These are phyloP conservation scores for Heterocephalus glaber DNA, from an alignment of 2,113 vertebrate species.

Conservation along the genomic window DNA sequence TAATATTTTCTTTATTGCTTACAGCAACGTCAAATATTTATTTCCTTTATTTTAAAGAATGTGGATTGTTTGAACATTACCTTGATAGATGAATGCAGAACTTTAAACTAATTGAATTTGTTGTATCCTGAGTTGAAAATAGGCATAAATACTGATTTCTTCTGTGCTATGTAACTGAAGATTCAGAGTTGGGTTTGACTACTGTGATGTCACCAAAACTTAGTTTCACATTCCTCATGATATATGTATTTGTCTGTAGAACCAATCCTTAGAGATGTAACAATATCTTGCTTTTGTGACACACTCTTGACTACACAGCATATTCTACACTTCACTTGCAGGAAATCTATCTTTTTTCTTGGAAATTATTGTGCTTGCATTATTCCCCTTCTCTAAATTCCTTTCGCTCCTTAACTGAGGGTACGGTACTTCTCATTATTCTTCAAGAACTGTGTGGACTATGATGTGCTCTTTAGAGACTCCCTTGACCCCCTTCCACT, in stretches of 20 bases:
- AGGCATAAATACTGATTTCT: conserved; percentile 66
- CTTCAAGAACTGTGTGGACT: neutral
- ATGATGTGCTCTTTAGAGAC: neutral
- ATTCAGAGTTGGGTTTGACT: conserved; percentile 3
- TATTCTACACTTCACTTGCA: neutral
- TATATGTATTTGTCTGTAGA: neutral
- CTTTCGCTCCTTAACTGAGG: neutral
- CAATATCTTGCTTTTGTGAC: conserved; percentile 44
- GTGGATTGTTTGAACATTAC: conserved; percentile 54
- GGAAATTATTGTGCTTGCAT: neutral
- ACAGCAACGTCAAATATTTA: conserved; percentile 67
- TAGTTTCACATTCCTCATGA: conserved; percentile 38
- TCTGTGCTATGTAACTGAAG: conserved; percentile 32
- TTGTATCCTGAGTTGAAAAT: conserved; percentile 54
- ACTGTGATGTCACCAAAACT: conserved; percentile 25
- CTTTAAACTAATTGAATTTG: conserved; percentile 69
- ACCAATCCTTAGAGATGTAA: neutral
- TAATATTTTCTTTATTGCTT: conserved; percentile 60
- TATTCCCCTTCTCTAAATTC: neutral
- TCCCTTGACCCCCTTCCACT: neutral
- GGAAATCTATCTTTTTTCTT: neutral
- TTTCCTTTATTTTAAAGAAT: conserved; percentile 62
- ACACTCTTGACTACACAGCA: neutral
- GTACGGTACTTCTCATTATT: neutral
- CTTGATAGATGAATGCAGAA: conserved; percentile 53